These are phyloP conservation scores for Drosophila pseudotalamancana DNA, from an alignment of 2,888 invertebrate species.

Conservation along the genomic window DNA sequence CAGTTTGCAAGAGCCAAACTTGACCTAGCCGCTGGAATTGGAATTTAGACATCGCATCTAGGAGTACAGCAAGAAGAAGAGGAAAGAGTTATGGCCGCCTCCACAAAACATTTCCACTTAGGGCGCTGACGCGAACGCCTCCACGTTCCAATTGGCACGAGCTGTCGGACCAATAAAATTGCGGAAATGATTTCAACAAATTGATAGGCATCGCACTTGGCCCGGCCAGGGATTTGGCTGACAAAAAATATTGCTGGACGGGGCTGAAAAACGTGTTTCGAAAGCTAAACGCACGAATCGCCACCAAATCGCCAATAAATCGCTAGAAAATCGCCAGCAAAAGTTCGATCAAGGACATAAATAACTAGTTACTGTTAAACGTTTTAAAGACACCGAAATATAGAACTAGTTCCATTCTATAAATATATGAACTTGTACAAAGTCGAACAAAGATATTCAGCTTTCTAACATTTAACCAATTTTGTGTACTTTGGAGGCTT, in stretches of 20 bases:
- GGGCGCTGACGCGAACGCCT: slow-evolving; percentile 56
- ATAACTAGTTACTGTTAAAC: too few species aligned
- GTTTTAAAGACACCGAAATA: too few species aligned
- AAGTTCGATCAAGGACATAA: slow-evolving; percentile 46
- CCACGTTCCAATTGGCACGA: slow-evolving; percentile 64
- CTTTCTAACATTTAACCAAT: too few species aligned
- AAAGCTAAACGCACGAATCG: slow-evolving; percentile 27
- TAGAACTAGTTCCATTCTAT: neutral
- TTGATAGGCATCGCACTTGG: slow-evolving; percentile 70
- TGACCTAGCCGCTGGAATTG: slow-evolving; percentile 67
- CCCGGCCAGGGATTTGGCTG: slow-evolving; percentile 10
- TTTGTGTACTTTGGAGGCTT: too few species aligned
- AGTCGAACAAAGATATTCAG: too few species aligned
- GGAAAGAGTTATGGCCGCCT: slow-evolving; percentile 69
- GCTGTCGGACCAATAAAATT: slow-evolving; percentile 67
- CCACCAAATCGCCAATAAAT: slow-evolving; percentile 14
- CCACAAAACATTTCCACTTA: slow-evolving; percentile 18
- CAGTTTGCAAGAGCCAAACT: slow-evolving; percentile 77
- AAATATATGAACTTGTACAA: neutral
- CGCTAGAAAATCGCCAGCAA: slow-evolving; percentile 16
- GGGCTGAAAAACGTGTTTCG: slow-evolving; percentile 32
- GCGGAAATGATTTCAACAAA: slow-evolving; percentile 81
- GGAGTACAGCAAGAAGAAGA: neutral
- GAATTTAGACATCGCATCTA: slow-evolving; percentile 72
- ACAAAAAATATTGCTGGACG: slow-evolving; percentile 46